Evolutionary conservation across 2,113 vertebrate species (phyloP), one percentile per base, ranked within the genome.

Genomic region (Halcyon malimbica): DNA sequence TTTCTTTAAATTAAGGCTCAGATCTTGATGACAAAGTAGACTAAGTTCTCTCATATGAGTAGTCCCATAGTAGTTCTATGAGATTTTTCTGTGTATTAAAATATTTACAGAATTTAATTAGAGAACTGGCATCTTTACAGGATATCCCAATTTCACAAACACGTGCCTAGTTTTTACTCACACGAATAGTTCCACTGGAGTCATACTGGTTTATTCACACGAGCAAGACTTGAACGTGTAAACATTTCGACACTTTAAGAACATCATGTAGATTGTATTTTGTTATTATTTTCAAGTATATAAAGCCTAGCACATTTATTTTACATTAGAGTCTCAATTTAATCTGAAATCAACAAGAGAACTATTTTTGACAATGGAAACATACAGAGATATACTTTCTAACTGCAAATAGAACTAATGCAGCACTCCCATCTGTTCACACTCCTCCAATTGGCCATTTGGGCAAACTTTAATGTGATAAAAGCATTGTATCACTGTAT

Each of bases 361-460:
- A 91, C 59, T 92, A 65, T 81, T 97, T 56, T 94, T 85, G 87
- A 92, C 81, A 92, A 48, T 89, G 96, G 93, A 96, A 96, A 92
- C 18, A 13, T 56, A 87, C 16, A 89, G 86, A 95, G 95, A 96
- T 86, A 69, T 16, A 94, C 56, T 96, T 95, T 96, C 94, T 96
- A 93, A 97, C 13, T 5, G 95, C 96, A 97, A 97, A 97, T 94
- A 97, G 65, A 95, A 89, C 93, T 97, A 97, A 97, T 97, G 97
- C 92, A 96, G 89, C 90, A 91, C 85, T 94, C 95, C 97, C 97
- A 97, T 97, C 97, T 97, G 97, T 94, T 97, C 92, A 76, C 97
- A 96, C 97, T 96, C 92, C 75, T 95, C 93, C 46, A 90, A 96
- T 83, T 96, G 96, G 92, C 95, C 95, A 96, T 94, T 96, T 96